Evolutionary conservation across 2,113 vertebrate genomes (phyloP), one percentile per base, ranked within the genome.

Genomic region (Myxocyprinus asiaticus): DNA sequence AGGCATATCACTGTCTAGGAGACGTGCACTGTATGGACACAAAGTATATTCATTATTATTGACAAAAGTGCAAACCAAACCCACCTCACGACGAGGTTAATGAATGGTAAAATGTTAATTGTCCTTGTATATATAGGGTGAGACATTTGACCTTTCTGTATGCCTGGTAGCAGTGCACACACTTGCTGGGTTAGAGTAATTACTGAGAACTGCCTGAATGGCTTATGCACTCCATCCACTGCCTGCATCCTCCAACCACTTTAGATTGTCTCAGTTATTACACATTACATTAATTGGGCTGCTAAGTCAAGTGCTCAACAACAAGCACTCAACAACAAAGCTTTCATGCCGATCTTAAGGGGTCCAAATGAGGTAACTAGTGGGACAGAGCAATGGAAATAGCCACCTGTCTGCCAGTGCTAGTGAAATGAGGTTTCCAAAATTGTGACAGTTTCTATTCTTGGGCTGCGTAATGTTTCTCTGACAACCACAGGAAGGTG

Each of bases 101-200:
- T 69, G 14, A 7, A 67, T 68, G 67, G 62, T 77, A 79, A 61
- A 53, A 77, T 33, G 63, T 58, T 72, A 79, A 82, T 72, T 73
- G 61, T 45, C 64, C 77, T 77, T 80, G 67, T 65, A 79, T 77
- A 80, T 72, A 85, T 67, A 76, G 61, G 71, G 72, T 67, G 44
- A 10, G 62, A 82, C 80, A 82, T 76, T 44, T 85, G 77, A 85
- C 83, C 80, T 82, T 82, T 80, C 22, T 70, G 42, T 47, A 45
- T 6, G 33, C 22, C 53, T 47, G 55, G 44, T 64, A 45, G 51
- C 45, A 59, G 76, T 7, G 10, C 47, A 76, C 61, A 45, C 10
- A 42, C 22, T 33, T 33, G 15, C 4, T 44, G 63, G 62, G 51
- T 45, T 50, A 42, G 9, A 75, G 79, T 78, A 78, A 84, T 84